phyloP scores from a whole-genome alignment of 2,888 invertebrate species.

The Halocaridina rubra region DNA sequence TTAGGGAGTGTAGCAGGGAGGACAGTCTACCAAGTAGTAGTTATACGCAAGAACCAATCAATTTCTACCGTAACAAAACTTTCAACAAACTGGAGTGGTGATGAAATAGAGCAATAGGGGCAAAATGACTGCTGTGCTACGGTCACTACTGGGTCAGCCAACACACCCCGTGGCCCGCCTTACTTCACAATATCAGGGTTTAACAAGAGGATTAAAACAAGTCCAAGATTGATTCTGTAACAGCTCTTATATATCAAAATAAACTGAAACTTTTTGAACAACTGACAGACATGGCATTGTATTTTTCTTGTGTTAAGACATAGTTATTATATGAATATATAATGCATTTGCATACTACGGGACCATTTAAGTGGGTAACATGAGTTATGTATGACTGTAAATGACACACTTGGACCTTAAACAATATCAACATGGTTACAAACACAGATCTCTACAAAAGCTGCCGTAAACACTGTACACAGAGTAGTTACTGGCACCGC shows the following conservation, averaged over 20 bases:
- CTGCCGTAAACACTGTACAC: slow-evolving; percentile 42
- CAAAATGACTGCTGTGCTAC: slow-evolving; percentile 24
- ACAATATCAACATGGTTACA: slow-evolving; percentile 54
- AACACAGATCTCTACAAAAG: slow-evolving; percentile 51
- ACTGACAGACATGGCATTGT: slow-evolving; percentile 46
- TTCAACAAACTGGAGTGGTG: neutral
- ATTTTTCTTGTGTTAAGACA: slow-evolving; percentile 24
- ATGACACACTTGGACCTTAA: slow-evolving; percentile 43
- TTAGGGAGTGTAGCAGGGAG: slow-evolving; percentile 32
- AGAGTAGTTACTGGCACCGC: slow-evolving; percentile 48
- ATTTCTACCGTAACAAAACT: neutral
- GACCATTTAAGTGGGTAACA: slow-evolving; percentile 29
- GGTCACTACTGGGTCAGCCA: slow-evolving; percentile 21
- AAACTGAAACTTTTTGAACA: slow-evolving; percentile 50
- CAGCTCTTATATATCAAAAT: slow-evolving; percentile 55
- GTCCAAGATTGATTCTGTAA: slow-evolving; percentile 52
- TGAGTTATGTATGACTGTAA: slow-evolving; percentile 34
- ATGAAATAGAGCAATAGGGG: neutral
- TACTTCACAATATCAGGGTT: slow-evolving; percentile 40
- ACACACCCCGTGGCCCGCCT: slow-evolving; percentile 39
- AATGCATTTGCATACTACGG: slow-evolving; percentile 45
- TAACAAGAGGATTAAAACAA: slow-evolving; percentile 53
- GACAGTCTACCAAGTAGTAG: slow-evolving; percentile 20
- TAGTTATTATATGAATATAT: slow-evolving; percentile 31
- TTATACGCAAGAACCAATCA: neutral